Evolutionary conservation across 2,797 vertebrate species (phyloP), one percentile per base, ranked within the genome.

Genomic region (Tenualosa thibaudeaui): DNA sequence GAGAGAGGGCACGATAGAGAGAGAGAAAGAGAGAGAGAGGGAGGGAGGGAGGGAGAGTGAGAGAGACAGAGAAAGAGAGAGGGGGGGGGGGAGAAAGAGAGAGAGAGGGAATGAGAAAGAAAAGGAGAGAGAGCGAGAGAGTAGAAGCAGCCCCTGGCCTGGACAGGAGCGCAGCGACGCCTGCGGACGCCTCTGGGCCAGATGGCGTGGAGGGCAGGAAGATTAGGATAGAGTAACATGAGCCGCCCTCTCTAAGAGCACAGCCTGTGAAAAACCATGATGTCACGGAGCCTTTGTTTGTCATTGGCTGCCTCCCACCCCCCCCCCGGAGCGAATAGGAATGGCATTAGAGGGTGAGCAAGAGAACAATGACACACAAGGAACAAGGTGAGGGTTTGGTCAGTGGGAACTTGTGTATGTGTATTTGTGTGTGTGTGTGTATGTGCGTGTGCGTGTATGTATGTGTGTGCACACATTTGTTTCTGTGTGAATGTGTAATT

Each of bases 1-100:
- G 49, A 85, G 84, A 84, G 56, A 26, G 60, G 60, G 24, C n/a
- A n/a, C n/a, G n/a, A n/a, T n/a, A 84, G 65, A 86, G 82, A 83
- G 0, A 58, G 60, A 53, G 5, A 83, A 26, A 60, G 87, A 51
- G 65, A 53, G 84, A 65, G 51, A 15, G 84, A 31, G 31, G 1
- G 31, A 31, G 31, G 1, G 1, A 31, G 51, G 6, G 2, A 2
- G 7, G 8, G 50, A 51, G 17, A 56, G 60, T 9, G 31, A 15
- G 1, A 65, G n/a, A 65, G 62, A 31, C 0, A 68, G 24, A 84
- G 65, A 86, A 82, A 83, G 0, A 58, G 60, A 54, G 6, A 83
- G 37, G 56, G 87, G 49, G 65, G 50, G 85, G 58, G 54, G 5
- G 84, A 46, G 50, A 85, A 83, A 84, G 56, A 26, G 62, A 15